phyloP scores from a whole-genome alignment of 2,113 vertebrate genomes.

The Synchiropus splendidus region DNA sequence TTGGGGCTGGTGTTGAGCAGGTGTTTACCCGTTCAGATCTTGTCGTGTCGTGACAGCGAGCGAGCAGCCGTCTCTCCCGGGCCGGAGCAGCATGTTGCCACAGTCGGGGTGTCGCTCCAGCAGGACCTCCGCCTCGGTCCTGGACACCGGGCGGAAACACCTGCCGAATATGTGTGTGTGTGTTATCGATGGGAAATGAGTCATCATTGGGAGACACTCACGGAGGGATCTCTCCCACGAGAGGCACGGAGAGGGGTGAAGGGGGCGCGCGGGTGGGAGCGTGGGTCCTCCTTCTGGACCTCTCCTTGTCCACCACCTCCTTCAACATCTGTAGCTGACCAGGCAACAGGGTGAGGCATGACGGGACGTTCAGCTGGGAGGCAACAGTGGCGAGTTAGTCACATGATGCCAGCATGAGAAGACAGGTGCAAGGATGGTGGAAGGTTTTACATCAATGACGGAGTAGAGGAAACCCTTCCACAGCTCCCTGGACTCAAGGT shows the following conservation, averaged over 20 bases:
- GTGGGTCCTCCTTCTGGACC: constrained; percentile 57
- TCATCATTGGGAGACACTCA: constrained; percentile 39
- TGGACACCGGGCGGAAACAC: constrained; percentile 76
- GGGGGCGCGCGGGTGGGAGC: constrained; percentile 54
- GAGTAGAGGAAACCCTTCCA: constrained; percentile 84
- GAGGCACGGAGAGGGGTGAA: constrained; percentile 59
- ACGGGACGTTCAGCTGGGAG: constrained; percentile 71
- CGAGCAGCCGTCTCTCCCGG: constrained; percentile 66
- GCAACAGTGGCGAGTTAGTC: not conserved
- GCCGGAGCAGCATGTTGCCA: constrained; percentile 78
- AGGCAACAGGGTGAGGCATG: constrained; percentile 70
- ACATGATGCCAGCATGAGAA: not conserved
- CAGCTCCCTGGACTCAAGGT: constrained; percentile 73
- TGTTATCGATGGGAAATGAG: no score
- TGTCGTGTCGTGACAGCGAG: constrained; percentile 75
- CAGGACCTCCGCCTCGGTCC: constrained; percentile 74
- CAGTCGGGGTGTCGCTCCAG: constrained; percentile 71
- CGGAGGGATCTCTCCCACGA: constrained; percentile 67
- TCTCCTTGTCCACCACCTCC: constrained; percentile 74
- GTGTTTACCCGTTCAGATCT: constrained; percentile 68
- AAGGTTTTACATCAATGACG: constrained; percentile 73
- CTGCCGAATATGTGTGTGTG: constrained; percentile 33
- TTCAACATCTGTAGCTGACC: constrained; percentile 77
- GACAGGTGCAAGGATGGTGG: constrained; percentile 8
- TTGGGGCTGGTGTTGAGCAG: constrained; percentile 1